A percentile compares a stretch with the other conserved stretches of the same genome.
Evolutionary conservation across 2,113 vertebrate genomes (phyloP).

Genomic region (Macaca fascicularis): T2T-MFA8v1.1 NC_088377.1:82306501-82307000

Average conservation of each 20-base stretch:
- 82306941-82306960: constrained; percentile 47
- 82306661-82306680: constrained; percentile 7
- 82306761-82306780: constrained; percentile 45
- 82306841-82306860: constrained; percentile 44
- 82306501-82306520: not conserved
- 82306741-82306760: constrained; percentile 48
- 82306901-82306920: not conserved
- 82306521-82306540: not conserved
- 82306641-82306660: not conserved
- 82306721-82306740: constrained; percentile 13
- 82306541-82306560: not conserved
- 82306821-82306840: constrained; percentile 26
- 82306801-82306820: constrained; percentile 46
- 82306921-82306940: constrained; percentile 56
- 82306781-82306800: constrained; percentile 48
- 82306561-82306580: not conserved
- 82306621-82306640: not conserved
- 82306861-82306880: constrained; percentile 45
- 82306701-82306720: constrained; percentile 18
- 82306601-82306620: not conserved
- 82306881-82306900: constrained; percentile 45
- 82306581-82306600: not conserved
- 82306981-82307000: constrained; percentile 40
- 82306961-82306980: constrained; percentile 40
- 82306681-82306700: constrained; percentile 47